Base-by-base conservation (phyloP, 2,797 vertebrate species). In the Anolis apletophallus region DNA sequence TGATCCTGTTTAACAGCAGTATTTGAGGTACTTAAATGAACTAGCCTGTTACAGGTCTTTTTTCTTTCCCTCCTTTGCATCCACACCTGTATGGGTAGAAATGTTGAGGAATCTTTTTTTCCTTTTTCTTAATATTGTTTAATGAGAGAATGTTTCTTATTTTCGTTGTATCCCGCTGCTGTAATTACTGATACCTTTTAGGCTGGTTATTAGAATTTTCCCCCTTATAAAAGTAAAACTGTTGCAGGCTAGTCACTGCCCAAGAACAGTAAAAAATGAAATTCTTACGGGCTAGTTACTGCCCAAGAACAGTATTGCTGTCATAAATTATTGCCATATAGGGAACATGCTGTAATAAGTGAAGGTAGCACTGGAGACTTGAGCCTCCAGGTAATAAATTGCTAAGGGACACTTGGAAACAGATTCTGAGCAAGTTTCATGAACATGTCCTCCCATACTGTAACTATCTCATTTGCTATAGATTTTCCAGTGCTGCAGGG, bases 341-440 rank as follows among this genome's bases (percentile, higher is more conserved):
- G 26, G 79, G 73, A 71, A 81, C 64, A 81, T 68, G 6, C 17
- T 69, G 77, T 52, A 88, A 68, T 21, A 57, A 1, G 0, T 3
- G 0, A 0, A 6, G 76, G 76, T 73, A 55, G 69, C 16, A 0
- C 36, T 36, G 84, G 12, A 81, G 13, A 26, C 23, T n/a, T 11
- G 36, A 17, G 34, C 34, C 61, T 76, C 0, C 1, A 72, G 59
- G n/a, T 0, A 0, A 59, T 3, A 32, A 34, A 19, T 64, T 1
- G 32, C 0, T 46, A 6, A 21, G 1, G n/a, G 8, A 40, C 2
- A 29, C 17, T 1, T 0, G 0, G 69, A 40, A 21, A 16, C 8
- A 13, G 1, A 0, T 17, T 9, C 32, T 61, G 54, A 64, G 19
- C 0, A 54, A 1, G 50, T 32, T 4, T 0, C 0, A 17, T 7